These are phyloP conservation scores for Epinephelus cyanopodus DNA, from an alignment of 2,113 vertebrate species.

Conservation along the genomic window DNA sequence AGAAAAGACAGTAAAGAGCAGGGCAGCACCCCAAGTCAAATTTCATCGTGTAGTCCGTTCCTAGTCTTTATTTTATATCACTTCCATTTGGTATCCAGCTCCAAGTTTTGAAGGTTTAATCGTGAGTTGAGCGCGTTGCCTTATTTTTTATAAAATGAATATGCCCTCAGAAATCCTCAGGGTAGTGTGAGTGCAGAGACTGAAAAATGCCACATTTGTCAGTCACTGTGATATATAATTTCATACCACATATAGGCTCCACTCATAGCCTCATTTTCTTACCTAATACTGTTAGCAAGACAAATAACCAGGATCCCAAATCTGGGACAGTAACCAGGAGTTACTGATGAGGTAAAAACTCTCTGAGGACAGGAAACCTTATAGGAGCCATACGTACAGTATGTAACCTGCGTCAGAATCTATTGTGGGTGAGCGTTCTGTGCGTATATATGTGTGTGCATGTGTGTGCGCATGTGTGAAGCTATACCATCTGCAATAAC, in stretches of 20 bases:
- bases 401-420: slow-evolving; percentile 56
- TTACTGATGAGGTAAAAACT: slow-evolving; percentile 54
- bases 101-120: no score
- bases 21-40: no score
- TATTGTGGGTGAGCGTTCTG: slow-evolving; percentile 36
- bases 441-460: slow-evolving; percentile 58
- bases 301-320: slow-evolving; percentile 38
- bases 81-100: no score
- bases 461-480: slow-evolving; percentile 69
- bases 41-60: no score
- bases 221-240: slow-evolving; percentile 6
- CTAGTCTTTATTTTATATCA: no score
- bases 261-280: slow-evolving; percentile 4
- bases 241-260: background rate
- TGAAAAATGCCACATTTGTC: slow-evolving; percentile 6
- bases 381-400: slow-evolving; percentile 50
- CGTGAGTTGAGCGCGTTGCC: no score
- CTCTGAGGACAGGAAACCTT: slow-evolving; percentile 43
- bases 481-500: slow-evolving; percentile 82
- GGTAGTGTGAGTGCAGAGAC: background rate
- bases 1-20: no score
- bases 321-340: slow-evolving; percentile 43
- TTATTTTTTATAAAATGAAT: background rate
- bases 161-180: background rate
- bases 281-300: slow-evolving; percentile 42